phyloP scores from a whole-genome alignment of 2,888 invertebrate species.

The Protodeltote pygarga region DNA sequence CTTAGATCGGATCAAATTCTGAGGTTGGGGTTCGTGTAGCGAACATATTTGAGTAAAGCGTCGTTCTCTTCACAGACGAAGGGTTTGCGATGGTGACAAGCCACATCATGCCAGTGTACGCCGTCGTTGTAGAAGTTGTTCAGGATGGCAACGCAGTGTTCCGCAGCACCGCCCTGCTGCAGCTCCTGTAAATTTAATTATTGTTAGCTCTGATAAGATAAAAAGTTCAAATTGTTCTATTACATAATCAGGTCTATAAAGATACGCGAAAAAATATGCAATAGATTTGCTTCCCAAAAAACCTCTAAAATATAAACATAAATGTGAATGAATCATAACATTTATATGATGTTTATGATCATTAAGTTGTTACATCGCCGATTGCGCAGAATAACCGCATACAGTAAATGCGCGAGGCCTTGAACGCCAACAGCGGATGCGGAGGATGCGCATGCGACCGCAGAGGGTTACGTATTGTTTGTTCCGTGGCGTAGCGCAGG shows the following conservation, averaged over 20 bases:
- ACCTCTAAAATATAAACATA: too few relatives aligned
- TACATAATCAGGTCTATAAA: too few relatives aligned
- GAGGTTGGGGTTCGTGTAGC: conserved; percentile 93
- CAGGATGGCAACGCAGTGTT: conserved; percentile 94
- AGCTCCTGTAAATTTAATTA: conserved; percentile 85
- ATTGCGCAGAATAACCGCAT: conserved; percentile 53
- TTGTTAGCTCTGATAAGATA: not conserved
- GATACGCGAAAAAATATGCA: too few relatives aligned
- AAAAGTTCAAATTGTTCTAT: too few relatives aligned
- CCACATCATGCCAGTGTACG: conserved; percentile 96
- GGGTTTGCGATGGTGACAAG: conserved; percentile 95
- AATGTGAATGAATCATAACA: conserved; percentile 32
- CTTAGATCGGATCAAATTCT: conserved; percentile 84
- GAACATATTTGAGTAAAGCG: conserved; percentile 93
- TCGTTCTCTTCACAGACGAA: conserved; percentile 96
- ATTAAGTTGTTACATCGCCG: conserved; percentile 54
- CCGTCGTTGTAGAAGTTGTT: conserved; percentile 97
- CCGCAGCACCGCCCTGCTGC: conserved; percentile 93
- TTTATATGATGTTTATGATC: conserved; percentile 39
- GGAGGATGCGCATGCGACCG: conserved; percentile 64
- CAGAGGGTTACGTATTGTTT: conserved; percentile 71
- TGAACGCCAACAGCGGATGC: conserved; percentile 69
- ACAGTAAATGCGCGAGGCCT: conserved; percentile 63
- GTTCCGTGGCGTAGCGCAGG: conserved; percentile 49
- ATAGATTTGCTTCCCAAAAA: too few relatives aligned